phyloP scores from a whole-genome alignment of 2,797 vertebrate species.

The Kryptolebias ocellatus region DNA sequence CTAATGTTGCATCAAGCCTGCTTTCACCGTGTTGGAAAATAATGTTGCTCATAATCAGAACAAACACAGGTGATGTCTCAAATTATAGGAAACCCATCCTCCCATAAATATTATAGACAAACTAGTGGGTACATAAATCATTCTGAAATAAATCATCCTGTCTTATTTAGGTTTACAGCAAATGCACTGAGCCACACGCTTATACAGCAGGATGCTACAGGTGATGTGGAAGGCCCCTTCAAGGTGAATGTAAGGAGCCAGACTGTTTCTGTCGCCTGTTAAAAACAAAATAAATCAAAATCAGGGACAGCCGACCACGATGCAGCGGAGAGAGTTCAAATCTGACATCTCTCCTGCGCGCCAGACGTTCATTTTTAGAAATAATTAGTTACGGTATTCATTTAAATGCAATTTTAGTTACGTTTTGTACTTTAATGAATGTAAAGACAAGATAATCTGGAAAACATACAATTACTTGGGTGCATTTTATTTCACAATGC shows the following conservation, averaged over 20 bases:
- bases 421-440: neutral
- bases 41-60: constrained; percentile 27
- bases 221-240: constrained; percentile 26
- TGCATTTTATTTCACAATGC: neutral
- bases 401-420: neutral
- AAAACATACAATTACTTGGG: too few relatives aligned
- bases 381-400: too few relatives aligned
- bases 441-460: neutral
- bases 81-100: constrained; percentile 14
- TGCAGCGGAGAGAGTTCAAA: constrained; percentile 42
- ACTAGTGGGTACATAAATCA: neutral
- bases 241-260: constrained; percentile 17
- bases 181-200: constrained; percentile 4
- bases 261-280: constrained; percentile 42
- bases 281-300: constrained; percentile 69
- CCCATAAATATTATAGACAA: constrained; percentile 1
- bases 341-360: constrained; percentile 36
- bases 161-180: constrained; percentile 14
- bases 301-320: constrained; percentile 60
- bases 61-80: constrained; percentile 12
- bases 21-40: constrained; percentile 22
- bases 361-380: constrained; percentile 21
- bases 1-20: constrained; percentile 52
- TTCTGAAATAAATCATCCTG: neutral
- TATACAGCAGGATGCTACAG: constrained; percentile 19